Percentiles rank a stretch among this genome's conserved stretches.
These are phyloP conservation scores for Strigamia maritima DNA, from an alignment of 2,888 invertebrate genomes.

Conservation along the genomic window DNA sequence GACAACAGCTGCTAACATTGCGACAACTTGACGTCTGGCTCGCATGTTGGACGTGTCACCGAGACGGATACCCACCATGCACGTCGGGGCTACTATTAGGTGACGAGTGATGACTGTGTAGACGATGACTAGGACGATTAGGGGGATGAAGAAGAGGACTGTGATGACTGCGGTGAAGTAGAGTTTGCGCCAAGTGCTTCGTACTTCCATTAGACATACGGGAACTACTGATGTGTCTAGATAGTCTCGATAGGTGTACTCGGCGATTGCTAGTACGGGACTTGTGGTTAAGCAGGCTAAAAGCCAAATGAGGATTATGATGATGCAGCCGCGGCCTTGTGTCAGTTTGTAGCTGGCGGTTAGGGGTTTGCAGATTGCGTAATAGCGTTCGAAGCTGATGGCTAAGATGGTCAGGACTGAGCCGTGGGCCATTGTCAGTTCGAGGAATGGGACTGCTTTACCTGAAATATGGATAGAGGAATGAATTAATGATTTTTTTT, in stretches of 20 bases:
- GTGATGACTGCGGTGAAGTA: constrained; percentile 78
- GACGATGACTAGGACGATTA: constrained; percentile 72
- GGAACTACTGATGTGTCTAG: constrained; percentile 68
- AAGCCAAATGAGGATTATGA: constrained; percentile 52
- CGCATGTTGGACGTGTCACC: constrained; percentile 41
- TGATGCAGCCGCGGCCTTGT: constrained; percentile 49
- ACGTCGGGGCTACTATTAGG: constrained; percentile 73
- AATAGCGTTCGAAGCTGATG: constrained; percentile 76
- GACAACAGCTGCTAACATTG: constrained; percentile 86
- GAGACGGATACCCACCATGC: constrained; percentile 54
- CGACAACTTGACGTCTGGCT: constrained; percentile 74
- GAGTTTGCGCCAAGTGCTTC: constrained; percentile 71
- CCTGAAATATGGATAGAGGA: constrained; percentile 62
- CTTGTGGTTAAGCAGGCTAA: constrained; percentile 49
- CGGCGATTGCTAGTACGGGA: constrained; percentile 66
- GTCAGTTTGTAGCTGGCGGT: constrained; percentile 61
- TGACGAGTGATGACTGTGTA: constrained; percentile 83
- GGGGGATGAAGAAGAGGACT: constrained; percentile 79
- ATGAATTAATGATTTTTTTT: constrained; percentile 36
- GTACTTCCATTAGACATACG: constrained; percentile 76
- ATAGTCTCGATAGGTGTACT: constrained; percentile 69
- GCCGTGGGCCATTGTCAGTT: constrained; percentile 85
- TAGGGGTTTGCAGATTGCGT: constrained; percentile 87
- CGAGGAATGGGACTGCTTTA: constrained; percentile 86
- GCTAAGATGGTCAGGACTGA: constrained; percentile 89